Percentiles rank a stretch among this genome's conserved stretches.
Evolutionary conservation across 2,113 vertebrate genomes (phyloP).

Genomic region (Thryonomys swinderianus): DNA sequence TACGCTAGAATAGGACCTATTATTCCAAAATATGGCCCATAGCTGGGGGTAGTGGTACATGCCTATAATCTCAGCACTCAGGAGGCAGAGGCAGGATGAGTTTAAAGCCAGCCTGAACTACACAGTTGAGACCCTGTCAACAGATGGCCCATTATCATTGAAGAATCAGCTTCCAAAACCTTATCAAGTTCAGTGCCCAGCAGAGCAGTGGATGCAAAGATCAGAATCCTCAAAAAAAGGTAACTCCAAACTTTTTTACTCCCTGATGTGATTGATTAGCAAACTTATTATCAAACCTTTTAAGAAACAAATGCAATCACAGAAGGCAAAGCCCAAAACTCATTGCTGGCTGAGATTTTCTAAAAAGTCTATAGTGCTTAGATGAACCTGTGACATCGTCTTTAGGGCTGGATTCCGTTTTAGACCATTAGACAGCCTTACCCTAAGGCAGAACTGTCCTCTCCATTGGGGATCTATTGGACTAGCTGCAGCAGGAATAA

Average conservation of each 20-base stretch:
- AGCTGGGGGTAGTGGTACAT: no score
- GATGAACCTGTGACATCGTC: not conserved
- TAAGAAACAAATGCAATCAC: not conserved
- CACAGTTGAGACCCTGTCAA: no score
- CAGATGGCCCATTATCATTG: not conserved
- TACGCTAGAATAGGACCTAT: not conserved
- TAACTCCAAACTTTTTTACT: conserved; percentile 5
- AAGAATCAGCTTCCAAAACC: not conserved
- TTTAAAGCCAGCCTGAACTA: no score
- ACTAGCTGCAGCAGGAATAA: not conserved
- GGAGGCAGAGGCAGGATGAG: no score
- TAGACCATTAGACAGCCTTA: not conserved
- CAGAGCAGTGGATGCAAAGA: not conserved
- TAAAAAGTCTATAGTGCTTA: not conserved
- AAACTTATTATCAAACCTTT: not conserved
- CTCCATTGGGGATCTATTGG: not conserved
- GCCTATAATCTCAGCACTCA: no score
- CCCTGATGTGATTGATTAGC: not conserved
- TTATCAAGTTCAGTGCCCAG: not conserved
- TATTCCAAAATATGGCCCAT: not conserved
- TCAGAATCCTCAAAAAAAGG: not conserved
- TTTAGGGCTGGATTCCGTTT: not conserved
- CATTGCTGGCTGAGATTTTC: not conserved
- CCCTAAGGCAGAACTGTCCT: not conserved
- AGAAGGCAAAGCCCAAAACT: not conserved